phyloP scores from a whole-genome alignment of 1,140 invertebrate species.

The Limonius californicus region DNA sequence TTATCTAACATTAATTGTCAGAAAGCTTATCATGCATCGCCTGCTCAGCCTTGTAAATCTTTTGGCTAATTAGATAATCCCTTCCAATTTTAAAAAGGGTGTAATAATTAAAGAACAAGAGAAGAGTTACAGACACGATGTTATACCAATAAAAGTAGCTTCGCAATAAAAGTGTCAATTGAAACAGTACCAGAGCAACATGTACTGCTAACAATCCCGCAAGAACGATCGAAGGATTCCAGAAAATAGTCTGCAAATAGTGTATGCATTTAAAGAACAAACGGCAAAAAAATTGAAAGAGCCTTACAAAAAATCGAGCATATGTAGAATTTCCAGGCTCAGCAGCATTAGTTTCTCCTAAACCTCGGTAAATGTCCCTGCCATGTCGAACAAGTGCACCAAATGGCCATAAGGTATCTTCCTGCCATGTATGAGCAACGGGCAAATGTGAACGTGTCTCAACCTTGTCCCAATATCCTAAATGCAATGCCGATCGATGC shows the following conservation, averaged over 20 bases:
- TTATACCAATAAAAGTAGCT: slow-evolving; percentile 83
- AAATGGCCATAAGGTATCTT: slow-evolving; percentile 68
- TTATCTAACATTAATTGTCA: slow-evolving; percentile 18
- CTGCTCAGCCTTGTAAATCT: slow-evolving; percentile 73
- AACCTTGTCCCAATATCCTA: slow-evolving; percentile 80
- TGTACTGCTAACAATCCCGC: slow-evolving; percentile 71
- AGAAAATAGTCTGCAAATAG: slow-evolving; percentile 72
- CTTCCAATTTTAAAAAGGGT: slow-evolving; percentile 84
- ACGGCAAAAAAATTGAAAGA: slow-evolving; percentile 7
- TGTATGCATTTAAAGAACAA: slow-evolving; percentile 25
- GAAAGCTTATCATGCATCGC: slow-evolving; percentile 55
- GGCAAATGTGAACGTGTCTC: slow-evolving; percentile 52
- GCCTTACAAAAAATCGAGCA: slow-evolving; percentile 79
- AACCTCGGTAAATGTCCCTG: slow-evolving; percentile 74
- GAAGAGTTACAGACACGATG: slow-evolving; percentile 76
- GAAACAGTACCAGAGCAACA: slow-evolving; percentile 65
- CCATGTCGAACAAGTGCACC: slow-evolving; percentile 79
- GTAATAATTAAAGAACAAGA: slow-evolving; percentile 88
- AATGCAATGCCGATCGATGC: slow-evolving; percentile 83
- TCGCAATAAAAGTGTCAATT: slow-evolving; percentile 72
- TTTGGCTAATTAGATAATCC: slow-evolving; percentile 81
- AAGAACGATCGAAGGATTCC: slow-evolving; percentile 78
- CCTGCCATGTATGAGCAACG: slow-evolving; percentile 67
- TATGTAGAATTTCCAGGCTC: slow-evolving; percentile 81
- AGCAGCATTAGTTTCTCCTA: slow-evolving; percentile 67